phyloP scores from a whole-genome alignment of 2,797 vertebrate genomes.

The Tinamus major region DNA sequence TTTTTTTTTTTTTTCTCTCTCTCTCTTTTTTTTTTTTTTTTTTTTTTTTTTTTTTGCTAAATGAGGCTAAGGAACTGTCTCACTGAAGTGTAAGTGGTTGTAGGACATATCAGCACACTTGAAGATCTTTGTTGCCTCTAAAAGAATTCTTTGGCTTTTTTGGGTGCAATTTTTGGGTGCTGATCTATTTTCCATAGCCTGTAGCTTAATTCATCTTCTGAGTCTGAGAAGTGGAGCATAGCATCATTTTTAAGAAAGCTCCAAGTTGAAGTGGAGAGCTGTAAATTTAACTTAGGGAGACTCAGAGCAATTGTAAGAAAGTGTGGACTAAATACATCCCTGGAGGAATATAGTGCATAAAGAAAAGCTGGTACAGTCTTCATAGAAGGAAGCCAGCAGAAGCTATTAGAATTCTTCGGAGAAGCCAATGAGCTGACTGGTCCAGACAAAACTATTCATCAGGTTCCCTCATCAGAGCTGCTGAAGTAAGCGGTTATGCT shows the following conservation, averaged over 20 bases:
- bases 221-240: background rate
- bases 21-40: background rate
- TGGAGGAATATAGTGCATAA: background rate
- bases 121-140: background rate
- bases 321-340: background rate
- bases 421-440: background rate
- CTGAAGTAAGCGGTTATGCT: background rate
- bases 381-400: background rate
- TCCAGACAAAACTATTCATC: background rate
- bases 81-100: background rate
- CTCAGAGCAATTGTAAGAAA: background rate
- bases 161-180: background rate
- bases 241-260: background rate
- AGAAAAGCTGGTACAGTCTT: background rate
- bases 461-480: background rate
- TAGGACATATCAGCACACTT: background rate
- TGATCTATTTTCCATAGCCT: conserved; percentile 3
- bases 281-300: conserved; percentile 11
- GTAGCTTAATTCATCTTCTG: background rate
- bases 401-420: background rate
- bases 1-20: background rate
- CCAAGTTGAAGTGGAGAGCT: background rate
- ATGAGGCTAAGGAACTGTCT: background rate
- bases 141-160: background rate
- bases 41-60: background rate